Evolutionary conservation across 1,140 invertebrate genomes (phyloP), one percentile per base, ranked within the genome.

Genomic region (Chironomus tepperi): DNA sequence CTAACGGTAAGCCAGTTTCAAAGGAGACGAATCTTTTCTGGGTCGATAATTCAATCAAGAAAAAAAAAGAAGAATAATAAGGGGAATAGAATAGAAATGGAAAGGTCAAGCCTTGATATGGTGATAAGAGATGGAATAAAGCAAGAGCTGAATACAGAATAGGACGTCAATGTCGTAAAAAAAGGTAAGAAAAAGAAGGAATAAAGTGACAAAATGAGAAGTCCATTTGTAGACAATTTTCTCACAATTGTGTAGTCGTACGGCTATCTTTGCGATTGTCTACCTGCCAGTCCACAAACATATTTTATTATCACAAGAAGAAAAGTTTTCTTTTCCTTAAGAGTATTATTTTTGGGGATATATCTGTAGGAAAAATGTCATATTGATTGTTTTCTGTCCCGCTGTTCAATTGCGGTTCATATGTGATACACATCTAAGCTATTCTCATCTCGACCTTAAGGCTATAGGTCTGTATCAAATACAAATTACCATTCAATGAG

Each of bases 151-250:
- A n/a, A 57, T 34, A 34, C 24, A 34, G 24, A 34, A 34, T 34
- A 34, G 24, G 5, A 34, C 24, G 47, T 57, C 47, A n/a, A 5
- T 57, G 47, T 57, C 47, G 47, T 57, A 57, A 57, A 57, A 47
- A 57, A 57, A 12, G 5, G 47, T 1, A 34, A 1, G 24, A 34
- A 34, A 34, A 34, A 34, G 24, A 34, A n/a, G n/a, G n/a, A n/a
- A n/a, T n/a, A n/a, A 34, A 34, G 24, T 34, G 24, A 34, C 24
- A 34, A 57, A 57, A 57, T n/a, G 47, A 15, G n/a, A 15, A 57
- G 47, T 57, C 47, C 47, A 57, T 57, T 57, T n/a, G n/a, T n/a
- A 57, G 47, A 57, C 47, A 57, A n/a, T 57, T 57, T 57, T 57
- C 12, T 15, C 47, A 47, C 15, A 15, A 47, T 15, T 47, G 15